A percentile compares a stretch with the other conserved stretches of the same genome.
Conservation (phyloP, 2,113 vertebrate species). For the Rhipidura dahli region DNA sequence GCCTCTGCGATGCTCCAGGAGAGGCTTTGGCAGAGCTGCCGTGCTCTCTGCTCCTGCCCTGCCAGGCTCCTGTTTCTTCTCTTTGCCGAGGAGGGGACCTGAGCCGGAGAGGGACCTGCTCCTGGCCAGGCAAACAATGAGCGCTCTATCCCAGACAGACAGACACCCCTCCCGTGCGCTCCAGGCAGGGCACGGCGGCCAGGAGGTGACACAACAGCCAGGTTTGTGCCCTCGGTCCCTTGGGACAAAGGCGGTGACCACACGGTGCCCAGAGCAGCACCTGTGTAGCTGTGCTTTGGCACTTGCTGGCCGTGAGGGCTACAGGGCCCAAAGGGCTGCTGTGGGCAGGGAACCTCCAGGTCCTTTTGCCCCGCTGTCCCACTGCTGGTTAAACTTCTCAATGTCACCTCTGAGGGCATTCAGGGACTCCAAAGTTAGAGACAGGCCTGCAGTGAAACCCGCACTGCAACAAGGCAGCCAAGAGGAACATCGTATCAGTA, state of each 20-base stretch:
- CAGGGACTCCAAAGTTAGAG: neutral
- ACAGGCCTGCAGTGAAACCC: neutral
- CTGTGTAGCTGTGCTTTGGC: neutral
- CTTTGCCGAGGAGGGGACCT: neutral
- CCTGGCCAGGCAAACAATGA: accelerated
- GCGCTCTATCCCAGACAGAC: too few species aligned
- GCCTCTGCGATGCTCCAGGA: accelerated
- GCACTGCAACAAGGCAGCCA: too few species aligned
- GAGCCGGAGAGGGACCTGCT: neutral
- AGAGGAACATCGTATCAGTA: accelerated
- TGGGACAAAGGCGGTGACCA: too few species aligned
- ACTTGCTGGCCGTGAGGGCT: neutral
- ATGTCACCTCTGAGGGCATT: too few species aligned
- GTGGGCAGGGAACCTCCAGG: too few species aligned
- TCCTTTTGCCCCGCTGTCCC: accelerated
- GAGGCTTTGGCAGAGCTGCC: neutral
- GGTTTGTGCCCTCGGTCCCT: neutral
- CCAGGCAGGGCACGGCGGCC: neutral
- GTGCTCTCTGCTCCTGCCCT: neutral
- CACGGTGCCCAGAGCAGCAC: accelerated
- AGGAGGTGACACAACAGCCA: too few species aligned
- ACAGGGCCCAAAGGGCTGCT: neutral
- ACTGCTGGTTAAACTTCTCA: too few species aligned
- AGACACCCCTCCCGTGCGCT: accelerated
- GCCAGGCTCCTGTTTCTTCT: too few species aligned